Percentiles rank a stretch among this genome's conserved stretches.
Evolutionary conservation across 2,113 vertebrate species (phyloP).

Genomic region (Calidris pugnax): DNA sequence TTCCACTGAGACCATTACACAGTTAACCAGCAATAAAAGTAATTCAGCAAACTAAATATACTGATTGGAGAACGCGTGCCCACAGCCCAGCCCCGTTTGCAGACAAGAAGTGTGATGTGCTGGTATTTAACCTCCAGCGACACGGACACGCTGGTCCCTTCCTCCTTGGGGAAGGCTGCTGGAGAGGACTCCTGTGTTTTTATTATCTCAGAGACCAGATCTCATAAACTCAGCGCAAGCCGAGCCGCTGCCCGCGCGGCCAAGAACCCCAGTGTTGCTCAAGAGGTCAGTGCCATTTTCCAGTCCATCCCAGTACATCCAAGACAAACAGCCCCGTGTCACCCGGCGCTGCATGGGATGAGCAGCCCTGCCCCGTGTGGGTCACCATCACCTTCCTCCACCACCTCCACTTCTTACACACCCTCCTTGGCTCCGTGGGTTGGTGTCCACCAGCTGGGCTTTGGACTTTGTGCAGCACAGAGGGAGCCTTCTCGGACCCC

Average conservation of each 20-base stretch:
- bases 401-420: neutral
- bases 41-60: slow-evolving; percentile 9
- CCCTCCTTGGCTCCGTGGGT: neutral
- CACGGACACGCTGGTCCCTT: neutral
- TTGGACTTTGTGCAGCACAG: accelerated
- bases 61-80: neutral
- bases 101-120: neutral
- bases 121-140: neutral
- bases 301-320: neutral
- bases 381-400: neutral
- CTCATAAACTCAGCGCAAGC: neutral
- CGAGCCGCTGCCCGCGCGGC: neutral
- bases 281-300: neutral
- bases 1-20: slow-evolving; percentile 36
- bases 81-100: neutral
- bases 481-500: neutral
- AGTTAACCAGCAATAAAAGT: slow-evolving; percentile 37
- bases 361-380: neutral
- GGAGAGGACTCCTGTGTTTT: neutral
- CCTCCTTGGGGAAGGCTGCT: neutral
- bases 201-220: neutral
- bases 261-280: neutral
- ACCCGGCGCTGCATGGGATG: neutral
- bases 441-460: neutral
- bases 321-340: neutral